Base-by-base conservation (phyloP, 2,797 vertebrate species). In the Heliangelus exortis region DNA sequence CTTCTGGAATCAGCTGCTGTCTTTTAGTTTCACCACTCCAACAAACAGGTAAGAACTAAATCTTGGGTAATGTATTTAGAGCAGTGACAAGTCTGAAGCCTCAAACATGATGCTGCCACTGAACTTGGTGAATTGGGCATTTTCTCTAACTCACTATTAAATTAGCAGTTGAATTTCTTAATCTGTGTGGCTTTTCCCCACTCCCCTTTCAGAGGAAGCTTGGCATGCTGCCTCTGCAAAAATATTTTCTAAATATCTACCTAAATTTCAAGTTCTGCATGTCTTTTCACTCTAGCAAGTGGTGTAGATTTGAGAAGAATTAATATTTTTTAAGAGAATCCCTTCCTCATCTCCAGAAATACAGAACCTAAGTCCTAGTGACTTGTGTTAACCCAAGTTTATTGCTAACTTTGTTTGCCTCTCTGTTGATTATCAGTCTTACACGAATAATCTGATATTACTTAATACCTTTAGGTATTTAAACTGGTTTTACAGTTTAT, bases 1-100 rank as follows among this genome's bases (percentile, higher is more conserved):
- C 0, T 99, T 99, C 97, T 99, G 99, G 99, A 99, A 99, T 96
- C 99, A 99, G 96, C 99, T 99, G 84, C 98, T 99, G 89, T 99
- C 99, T 2, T 99, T 99, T 92, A 99, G 98, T 68, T 99, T 99
- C 92, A 98, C 98, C 67, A 98, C 99, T 91, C 99, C 99, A 43
- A 99, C 98, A 33, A 98, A 98, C 98, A 99, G 99, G 99, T 99
- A 98, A 97, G n/a, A 36, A 9, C 29, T 39, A 41, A 51, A 54
- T 28, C 33, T 87, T 66, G 21, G 2, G 2, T 65, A 36, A 9
- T 53, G 1, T 7, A 5, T 57, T 81, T 31, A 3, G 11, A 22
- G 7, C 53, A 79, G 29, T 47, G 20, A 36, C 18, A 50, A 39
- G 6, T 73, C n/a, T 54, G 15, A 65, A 63, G n/a, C 28, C 19